Evolutionary conservation across 2,797 vertebrate genomes (phyloP).

Genomic region (Oryzias dopingdopingensis): DNA sequence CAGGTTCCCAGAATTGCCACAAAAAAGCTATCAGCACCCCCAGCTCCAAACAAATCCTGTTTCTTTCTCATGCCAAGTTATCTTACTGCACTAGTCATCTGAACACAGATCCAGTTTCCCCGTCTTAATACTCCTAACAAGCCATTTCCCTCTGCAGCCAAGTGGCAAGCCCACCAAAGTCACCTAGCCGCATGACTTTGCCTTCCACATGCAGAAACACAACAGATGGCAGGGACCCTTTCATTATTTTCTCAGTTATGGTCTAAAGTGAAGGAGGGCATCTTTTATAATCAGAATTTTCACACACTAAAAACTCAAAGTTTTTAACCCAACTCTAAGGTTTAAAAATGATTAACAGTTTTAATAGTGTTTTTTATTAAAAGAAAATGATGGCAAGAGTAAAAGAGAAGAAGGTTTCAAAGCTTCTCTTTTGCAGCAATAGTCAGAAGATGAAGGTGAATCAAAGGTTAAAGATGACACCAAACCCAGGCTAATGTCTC

Average conservation of each 20-base stretch:
- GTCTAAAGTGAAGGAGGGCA: conserved; percentile 28
- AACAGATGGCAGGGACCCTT: neutral
- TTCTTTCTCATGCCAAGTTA: conserved; percentile 70
- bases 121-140: conserved; percentile 77
- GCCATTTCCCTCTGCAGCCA: conserved; percentile 69
- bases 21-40: neutral
- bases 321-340: too few species aligned
- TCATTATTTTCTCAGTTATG: conserved; percentile 18
- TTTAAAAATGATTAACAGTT: too few species aligned
- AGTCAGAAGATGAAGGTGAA: too few species aligned
- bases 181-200: conserved; percentile 54
- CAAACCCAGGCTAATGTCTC: too few species aligned
- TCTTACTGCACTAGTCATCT: conserved; percentile 64
- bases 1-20: conserved; percentile 53
- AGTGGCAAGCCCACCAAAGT: conserved; percentile 75
- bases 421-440: too few species aligned
- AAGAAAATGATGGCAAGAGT: too few species aligned
- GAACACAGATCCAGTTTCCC: conserved; percentile 74
- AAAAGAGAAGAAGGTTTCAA: too few species aligned
- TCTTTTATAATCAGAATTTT: too few species aligned
- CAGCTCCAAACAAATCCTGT: conserved; percentile 50
- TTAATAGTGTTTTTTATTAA: too few species aligned
- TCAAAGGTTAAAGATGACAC: too few species aligned
- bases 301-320: too few species aligned
- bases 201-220: conserved; percentile 22